phyloP scores from a whole-genome alignment of 2,113 vertebrate genomes.

The Electrona antarctica region DNA sequence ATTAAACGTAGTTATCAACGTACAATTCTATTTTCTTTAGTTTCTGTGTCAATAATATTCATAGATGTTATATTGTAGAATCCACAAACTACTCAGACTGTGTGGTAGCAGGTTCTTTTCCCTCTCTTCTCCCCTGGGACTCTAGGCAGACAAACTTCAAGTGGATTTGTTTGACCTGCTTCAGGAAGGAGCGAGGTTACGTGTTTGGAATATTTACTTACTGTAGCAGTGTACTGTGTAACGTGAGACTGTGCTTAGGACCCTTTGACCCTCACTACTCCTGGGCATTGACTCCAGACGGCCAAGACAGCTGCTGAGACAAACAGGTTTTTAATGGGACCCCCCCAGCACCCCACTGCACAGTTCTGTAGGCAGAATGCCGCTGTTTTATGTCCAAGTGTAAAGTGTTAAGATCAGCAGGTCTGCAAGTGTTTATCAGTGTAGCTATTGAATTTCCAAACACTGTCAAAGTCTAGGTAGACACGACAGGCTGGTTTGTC shows the following conservation, averaged over 20 bases:
- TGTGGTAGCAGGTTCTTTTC: constrained; percentile 26
- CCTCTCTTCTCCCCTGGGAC: not conserved
- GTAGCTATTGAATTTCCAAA: constrained; percentile 25
- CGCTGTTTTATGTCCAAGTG: not conserved
- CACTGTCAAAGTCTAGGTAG: constrained; percentile 11
- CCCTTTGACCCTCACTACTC: constrained; percentile 38
- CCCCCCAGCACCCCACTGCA: not conserved
- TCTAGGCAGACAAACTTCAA: constrained; percentile 36
- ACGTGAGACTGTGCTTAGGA: constrained; percentile 32
- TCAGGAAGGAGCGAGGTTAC: constrained; percentile 31
- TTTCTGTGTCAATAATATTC: too few species aligned
- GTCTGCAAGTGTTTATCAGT: constrained; percentile 7
- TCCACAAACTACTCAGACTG: not conserved
- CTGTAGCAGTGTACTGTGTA: constrained; percentile 29
- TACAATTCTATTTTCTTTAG: not conserved
- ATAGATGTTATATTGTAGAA: too few species aligned
- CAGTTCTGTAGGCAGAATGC: not conserved
- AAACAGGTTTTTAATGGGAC: constrained; percentile 35
- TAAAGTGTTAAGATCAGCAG: not conserved
- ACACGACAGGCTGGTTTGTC: not conserved
- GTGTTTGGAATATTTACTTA: constrained; percentile 32
- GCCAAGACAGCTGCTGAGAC: constrained; percentile 47
- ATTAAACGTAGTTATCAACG: not conserved
- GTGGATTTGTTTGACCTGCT: constrained; percentile 47
- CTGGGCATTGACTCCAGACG: constrained; percentile 43